Percentiles rank a stretch among this genome's conserved stretches.
Evolutionary conservation across 2,797 vertebrate genomes (phyloP).

Genomic region (Pseudomugil gertrudae): DNA sequence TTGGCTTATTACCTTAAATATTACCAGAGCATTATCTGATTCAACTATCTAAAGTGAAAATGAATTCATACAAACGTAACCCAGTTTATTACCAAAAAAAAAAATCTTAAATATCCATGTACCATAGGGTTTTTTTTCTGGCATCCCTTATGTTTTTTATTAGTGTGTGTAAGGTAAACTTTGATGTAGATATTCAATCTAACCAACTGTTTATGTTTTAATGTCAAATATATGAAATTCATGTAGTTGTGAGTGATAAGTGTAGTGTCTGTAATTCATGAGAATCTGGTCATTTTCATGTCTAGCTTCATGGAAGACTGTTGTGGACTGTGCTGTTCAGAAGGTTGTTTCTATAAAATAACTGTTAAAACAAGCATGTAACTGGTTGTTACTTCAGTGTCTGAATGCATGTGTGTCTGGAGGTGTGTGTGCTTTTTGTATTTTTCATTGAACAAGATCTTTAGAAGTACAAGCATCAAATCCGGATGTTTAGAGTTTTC

Average conservation of each 20-base stretch:
- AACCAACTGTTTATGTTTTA: slow-evolving; percentile 48
- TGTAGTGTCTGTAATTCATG: slow-evolving; percentile 38
- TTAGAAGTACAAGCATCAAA: neutral
- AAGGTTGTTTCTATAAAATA: slow-evolving; percentile 75
- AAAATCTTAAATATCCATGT: slow-evolving; percentile 24
- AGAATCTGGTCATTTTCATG: slow-evolving; percentile 43
- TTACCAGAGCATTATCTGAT: neutral
- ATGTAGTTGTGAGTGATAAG: slow-evolving; percentile 36
- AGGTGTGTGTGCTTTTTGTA: neutral
- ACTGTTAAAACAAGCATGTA: slow-evolving; percentile 40
- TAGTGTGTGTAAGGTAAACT: slow-evolving; percentile 42
- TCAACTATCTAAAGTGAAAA: slow-evolving; percentile 46
- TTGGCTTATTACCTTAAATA: slow-evolving; percentile 3
- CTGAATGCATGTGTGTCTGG: neutral
- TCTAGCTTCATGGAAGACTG: slow-evolving; percentile 50
- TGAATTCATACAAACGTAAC: slow-evolving; percentile 21
- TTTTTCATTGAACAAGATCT: neutral
- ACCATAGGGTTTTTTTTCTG: slow-evolving; percentile 36
- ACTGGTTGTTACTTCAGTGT: slow-evolving; percentile 2
- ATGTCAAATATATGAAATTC: slow-evolving; percentile 41
- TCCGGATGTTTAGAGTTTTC: too few species aligned
- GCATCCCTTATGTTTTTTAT: slow-evolving; percentile 30
- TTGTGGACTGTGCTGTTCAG: slow-evolving; percentile 63
- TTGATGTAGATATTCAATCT: slow-evolving; percentile 60
- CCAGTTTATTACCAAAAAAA: slow-evolving; percentile 61